phyloP scores from a whole-genome alignment of 1,140 invertebrate genomes.

The Drosophila saltans region DNA sequence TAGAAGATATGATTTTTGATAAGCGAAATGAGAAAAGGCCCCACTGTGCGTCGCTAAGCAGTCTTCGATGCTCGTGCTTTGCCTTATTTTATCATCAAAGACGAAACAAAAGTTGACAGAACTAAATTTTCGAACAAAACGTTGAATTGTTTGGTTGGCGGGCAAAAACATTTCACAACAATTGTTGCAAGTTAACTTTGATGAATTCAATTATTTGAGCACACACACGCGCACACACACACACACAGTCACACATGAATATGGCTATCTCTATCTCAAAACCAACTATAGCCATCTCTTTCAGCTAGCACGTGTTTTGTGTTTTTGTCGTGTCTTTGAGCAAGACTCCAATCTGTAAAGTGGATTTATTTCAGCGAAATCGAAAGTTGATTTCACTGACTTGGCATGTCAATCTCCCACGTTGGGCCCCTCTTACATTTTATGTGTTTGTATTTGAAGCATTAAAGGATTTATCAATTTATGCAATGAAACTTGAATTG shows the following conservation, averaged over 20 bases:
- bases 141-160: slow-evolving; percentile 33
- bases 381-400: slow-evolving; percentile 69
- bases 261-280: slow-evolving; percentile 28
- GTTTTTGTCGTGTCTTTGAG: slow-evolving; percentile 60
- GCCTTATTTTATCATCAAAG: slow-evolving; percentile 65
- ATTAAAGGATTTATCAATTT: slow-evolving; percentile 81
- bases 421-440: not conserved
- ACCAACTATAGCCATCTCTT: slow-evolving; percentile 15
- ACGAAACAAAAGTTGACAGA: slow-evolving; percentile 58
- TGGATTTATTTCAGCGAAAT: slow-evolving; percentile 76
- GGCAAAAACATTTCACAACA: slow-evolving; percentile 60
- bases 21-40: too few relatives aligned
- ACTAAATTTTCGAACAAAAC: slow-evolving; percentile 61
- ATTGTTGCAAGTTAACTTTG: slow-evolving; percentile 79
- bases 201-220: slow-evolving; percentile 79
- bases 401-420: not conserved
- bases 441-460: slow-evolving; percentile 23
- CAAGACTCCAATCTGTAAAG: slow-evolving; percentile 68
- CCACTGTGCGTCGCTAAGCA: not conserved
- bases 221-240: slow-evolving; percentile 18
- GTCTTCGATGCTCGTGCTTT: slow-evolving; percentile 1
- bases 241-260: slow-evolving; percentile 10
- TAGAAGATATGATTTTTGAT: too few relatives aligned
- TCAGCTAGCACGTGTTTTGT: slow-evolving; percentile 61
- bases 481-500: slow-evolving; percentile 53